Evolutionary conservation across 2,888 invertebrate genomes (phyloP).

Genomic region (Xylocampa areola): DNA sequence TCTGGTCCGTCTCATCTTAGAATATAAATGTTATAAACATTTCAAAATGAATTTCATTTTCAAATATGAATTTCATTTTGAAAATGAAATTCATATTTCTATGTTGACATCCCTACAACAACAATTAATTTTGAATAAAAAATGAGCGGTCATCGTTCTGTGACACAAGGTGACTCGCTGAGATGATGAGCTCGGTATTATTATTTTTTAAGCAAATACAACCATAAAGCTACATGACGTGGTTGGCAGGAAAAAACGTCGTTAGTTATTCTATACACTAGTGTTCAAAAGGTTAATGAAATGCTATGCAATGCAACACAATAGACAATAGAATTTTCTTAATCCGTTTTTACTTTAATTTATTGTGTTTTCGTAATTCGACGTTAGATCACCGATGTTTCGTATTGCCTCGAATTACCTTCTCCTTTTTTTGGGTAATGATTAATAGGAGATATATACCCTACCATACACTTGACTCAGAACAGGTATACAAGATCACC

Average conservation of each 20-base stretch:
- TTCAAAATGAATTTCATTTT: too few species aligned
- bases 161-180: constrained; percentile 53
- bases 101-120: constrained; percentile 14
- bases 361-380: background rate
- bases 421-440: too few species aligned
- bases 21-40: too few species aligned
- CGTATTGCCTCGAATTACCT: background rate
- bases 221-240: constrained; percentile 31
- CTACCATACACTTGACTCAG: too few species aligned
- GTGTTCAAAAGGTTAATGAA: constrained; percentile 27
- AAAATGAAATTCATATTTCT: background rate
- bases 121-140: constrained; percentile 26
- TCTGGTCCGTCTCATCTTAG: too few species aligned
- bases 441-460: too few species aligned
- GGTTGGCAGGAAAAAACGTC: constrained; percentile 25
- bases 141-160: constrained; percentile 43
- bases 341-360: constrained; percentile 15
- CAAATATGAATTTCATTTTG: too few species aligned
- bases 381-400: background rate
- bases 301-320: constrained; percentile 23
- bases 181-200: constrained; percentile 40
- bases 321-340: constrained; percentile 20
- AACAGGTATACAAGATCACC: too few species aligned
- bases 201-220: constrained; percentile 38
- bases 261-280: constrained; percentile 22